phyloP scores from a whole-genome alignment of 2,888 invertebrate genomes.

The Brachyptera risi region DNA sequence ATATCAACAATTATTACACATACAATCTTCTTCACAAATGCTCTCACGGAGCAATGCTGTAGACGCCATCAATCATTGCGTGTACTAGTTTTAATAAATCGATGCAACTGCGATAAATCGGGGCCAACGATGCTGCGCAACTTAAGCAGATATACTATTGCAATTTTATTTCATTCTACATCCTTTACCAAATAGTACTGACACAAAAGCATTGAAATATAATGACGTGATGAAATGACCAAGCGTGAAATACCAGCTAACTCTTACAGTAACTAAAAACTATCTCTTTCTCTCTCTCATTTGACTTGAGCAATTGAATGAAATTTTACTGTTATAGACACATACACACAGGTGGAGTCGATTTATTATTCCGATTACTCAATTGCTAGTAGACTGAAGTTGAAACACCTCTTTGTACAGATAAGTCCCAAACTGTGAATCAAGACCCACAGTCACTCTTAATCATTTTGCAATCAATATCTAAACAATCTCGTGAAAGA shows the following conservation, averaged over 20 bases:
- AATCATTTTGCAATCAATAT: no score
- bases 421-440: no score
- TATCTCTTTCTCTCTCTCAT: no score
- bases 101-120: not conserved
- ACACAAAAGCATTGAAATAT: constrained; percentile 14
- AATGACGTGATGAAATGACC: constrained; percentile 24
- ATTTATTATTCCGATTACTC: not conserved
- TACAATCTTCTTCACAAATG: no score
- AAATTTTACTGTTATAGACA: not conserved
- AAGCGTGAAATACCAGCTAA: constrained; percentile 29
- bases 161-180: constrained; percentile 27
- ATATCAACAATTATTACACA: no score
- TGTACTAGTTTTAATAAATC: not conserved
- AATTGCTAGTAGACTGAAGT: no score
- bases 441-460: no score
- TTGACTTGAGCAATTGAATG: constrained; percentile 28
- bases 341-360: not conserved
- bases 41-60: no score
- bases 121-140: constrained; percentile 18
- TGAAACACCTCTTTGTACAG: no score
- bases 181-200: constrained; percentile 24
- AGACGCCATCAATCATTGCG: not conserved
- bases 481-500: no score
- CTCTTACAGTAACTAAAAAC: constrained; percentile 25
- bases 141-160: no score